A percentile compares a stretch with the other conserved stretches of the same genome.
Conservation (phyloP, 2,888 invertebrate genomes). For the Epinotia demarniana region DNA sequence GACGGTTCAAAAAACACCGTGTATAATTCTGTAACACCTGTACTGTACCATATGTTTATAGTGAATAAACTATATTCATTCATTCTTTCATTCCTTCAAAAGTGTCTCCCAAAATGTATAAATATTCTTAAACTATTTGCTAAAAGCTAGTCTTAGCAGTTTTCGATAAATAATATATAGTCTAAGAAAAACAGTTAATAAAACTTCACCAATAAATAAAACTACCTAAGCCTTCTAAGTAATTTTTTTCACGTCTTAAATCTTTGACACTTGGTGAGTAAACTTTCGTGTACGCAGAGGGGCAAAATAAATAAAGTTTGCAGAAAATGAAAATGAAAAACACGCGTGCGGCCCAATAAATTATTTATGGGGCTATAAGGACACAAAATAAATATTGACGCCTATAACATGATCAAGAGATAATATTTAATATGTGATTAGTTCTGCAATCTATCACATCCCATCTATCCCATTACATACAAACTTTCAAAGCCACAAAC, state of each 20-base stretch:
- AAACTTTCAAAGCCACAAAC: too few species aligned
- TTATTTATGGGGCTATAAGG: conserved; percentile 4
- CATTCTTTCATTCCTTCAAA: too few species aligned
- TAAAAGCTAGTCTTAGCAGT: too few species aligned
- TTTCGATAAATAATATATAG: neutral
- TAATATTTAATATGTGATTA: neutral
- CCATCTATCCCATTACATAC: too few species aligned
- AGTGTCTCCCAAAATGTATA: too few species aligned
- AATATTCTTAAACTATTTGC: too few species aligned
- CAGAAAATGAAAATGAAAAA: conserved; percentile 28
- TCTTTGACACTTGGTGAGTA: neutral
- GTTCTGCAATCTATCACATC: too few species aligned
- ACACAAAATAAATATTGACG: conserved; percentile 34
- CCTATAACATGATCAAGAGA: conserved; percentile 5
- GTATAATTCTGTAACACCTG: too few species aligned
- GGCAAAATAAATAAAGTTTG: conserved; percentile 20
- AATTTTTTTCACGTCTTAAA: neutral
- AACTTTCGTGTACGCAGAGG: neutral
- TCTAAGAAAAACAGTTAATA: neutral
- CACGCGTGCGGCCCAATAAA: conserved; percentile 31
- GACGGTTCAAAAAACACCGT: too few species aligned
- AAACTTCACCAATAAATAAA: neutral
- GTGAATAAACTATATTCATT: too few species aligned
- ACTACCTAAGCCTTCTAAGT: neutral
- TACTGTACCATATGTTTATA: too few species aligned